phyloP scores from a whole-genome alignment of 2,888 invertebrate genomes.

The Cynaeus angustus region DNA sequence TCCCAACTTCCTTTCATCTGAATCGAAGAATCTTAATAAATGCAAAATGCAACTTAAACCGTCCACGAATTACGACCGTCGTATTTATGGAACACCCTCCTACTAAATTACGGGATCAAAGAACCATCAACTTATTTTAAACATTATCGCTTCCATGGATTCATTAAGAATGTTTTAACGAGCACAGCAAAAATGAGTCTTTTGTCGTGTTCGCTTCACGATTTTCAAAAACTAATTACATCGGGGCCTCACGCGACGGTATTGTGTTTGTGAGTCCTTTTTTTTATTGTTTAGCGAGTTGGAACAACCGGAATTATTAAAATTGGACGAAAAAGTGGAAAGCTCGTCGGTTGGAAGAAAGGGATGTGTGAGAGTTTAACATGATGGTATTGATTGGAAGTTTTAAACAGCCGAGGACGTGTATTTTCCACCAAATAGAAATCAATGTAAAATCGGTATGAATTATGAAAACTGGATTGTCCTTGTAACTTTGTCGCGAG shows the following conservation, averaged over 20 bases:
- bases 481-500: no score
- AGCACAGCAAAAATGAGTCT: constrained; percentile 11
- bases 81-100: constrained; percentile 43
- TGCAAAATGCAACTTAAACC: constrained; percentile 42
- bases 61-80: constrained; percentile 31
- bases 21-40: constrained; percentile 44
- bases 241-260: neutral
- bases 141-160: constrained; percentile 20
- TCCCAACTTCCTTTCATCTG: constrained; percentile 40
- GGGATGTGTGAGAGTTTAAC: no score
- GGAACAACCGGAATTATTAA: constrained; percentile 3
- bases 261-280: constrained; percentile 12
- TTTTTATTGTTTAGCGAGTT: neutral
- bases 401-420: no score
- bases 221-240: constrained; percentile 26
- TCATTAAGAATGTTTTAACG: constrained; percentile 25
- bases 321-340: neutral
- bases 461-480: no score
- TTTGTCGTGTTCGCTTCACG: constrained; percentile 11
- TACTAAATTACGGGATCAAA: constrained; percentile 44
- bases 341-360: no score
- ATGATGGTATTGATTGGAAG: no score
- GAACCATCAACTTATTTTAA: constrained; percentile 37
- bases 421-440: no score
- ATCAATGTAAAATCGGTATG: no score